These are phyloP conservation scores for Epinotia bilunana DNA, from an alignment of 2,888 invertebrate genomes.

Conservation along the genomic window DNA sequence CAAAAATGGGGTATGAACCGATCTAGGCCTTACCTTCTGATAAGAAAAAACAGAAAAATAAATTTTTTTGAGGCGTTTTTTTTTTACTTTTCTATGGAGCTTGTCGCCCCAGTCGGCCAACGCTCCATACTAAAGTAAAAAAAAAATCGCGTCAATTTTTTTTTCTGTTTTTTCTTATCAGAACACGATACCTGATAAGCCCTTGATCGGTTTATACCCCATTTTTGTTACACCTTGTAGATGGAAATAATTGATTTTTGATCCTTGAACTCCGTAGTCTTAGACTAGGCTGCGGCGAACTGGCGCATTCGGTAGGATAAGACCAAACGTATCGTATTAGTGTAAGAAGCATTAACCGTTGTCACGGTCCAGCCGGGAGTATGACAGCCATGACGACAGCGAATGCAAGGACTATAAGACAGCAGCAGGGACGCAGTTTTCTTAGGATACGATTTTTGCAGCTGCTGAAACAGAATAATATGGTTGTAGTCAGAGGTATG, in stretches of 20 bases:
- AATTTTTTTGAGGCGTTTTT: no score
- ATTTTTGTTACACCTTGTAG: no score
- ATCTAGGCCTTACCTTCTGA: no score
- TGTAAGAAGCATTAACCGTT: not conserved
- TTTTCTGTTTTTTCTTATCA: no score
- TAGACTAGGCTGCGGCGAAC: not conserved
- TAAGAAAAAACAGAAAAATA: no score
- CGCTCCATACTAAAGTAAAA: no score
- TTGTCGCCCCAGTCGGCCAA: no score
- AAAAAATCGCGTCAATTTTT: no score
- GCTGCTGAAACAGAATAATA: not conserved
- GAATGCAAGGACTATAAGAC: not conserved
- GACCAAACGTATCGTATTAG: not conserved
- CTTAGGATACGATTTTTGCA: not conserved
- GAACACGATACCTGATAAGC: no score
- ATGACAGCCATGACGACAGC: not conserved
- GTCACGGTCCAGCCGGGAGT: not conserved
- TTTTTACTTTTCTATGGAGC: no score
- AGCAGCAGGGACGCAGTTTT: slow-evolving; percentile 5
- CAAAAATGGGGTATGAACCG: no score
- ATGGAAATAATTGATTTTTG: not conserved
- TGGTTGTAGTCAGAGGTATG: not conserved
- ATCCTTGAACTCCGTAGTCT: not conserved
- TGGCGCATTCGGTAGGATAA: not conserved
- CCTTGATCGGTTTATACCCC: no score